Conservation (phyloP, 35 echinoderm and acorn worm genomes). For the Apostichopus japonicus region DNA sequence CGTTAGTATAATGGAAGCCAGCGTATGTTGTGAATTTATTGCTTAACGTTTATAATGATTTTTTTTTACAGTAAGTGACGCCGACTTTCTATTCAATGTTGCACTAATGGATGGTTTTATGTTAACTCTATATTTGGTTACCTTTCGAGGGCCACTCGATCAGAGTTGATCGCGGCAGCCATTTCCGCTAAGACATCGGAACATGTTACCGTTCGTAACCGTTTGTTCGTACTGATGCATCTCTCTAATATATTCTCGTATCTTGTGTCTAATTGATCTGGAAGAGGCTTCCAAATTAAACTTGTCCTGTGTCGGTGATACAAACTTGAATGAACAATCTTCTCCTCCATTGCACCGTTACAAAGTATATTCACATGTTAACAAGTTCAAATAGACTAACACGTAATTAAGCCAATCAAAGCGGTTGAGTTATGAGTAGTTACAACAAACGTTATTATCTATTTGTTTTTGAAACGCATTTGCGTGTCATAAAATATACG, state of each 20-base stretch:
- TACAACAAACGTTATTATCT: no score
- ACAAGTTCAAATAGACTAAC: no score
- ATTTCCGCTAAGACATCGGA: slow-evolving; percentile 33
- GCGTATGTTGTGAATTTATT: background rate
- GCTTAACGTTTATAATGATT: background rate
- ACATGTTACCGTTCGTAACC: slow-evolving; percentile 35
- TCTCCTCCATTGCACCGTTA: background rate
- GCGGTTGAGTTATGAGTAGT: no score
- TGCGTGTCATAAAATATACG: no score
- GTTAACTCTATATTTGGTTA: background rate
- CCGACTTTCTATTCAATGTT: no score
- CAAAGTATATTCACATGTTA: no score
- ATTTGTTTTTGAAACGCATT: no score
- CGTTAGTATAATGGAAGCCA: no score
- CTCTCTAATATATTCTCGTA: slow-evolving; percentile 21
- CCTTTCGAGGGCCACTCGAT: background rate
- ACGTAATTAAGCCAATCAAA: no score
- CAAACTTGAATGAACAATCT: background rate
- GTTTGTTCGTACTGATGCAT: slow-evolving; percentile 14
- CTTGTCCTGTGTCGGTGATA: background rate
- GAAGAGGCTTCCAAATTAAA: slow-evolving; percentile 33
- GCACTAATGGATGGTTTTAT: background rate
- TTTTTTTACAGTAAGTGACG: no score
- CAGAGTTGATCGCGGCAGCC: background rate
- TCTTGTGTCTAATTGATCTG: slow-evolving; percentile 19